Evolutionary conservation across 2,888 invertebrate species (phyloP), one percentile per base, ranked within the genome.

Genomic region (Agrochola macilenta): DNA sequence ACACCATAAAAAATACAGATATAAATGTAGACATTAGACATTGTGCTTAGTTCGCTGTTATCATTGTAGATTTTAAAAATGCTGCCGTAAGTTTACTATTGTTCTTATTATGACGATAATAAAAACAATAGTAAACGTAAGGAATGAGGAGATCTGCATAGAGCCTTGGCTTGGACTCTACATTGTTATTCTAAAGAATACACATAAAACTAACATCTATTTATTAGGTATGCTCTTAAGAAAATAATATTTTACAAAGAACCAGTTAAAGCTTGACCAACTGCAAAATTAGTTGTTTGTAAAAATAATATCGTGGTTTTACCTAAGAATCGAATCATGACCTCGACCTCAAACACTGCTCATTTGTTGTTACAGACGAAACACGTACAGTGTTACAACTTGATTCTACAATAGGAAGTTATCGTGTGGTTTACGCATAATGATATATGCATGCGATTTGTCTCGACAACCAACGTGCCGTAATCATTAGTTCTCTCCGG

Each of bases 401-500:
- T 80, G 84, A 87, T 84, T 71, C 65, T 76, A 84, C 79, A 86
- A 82, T 84, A 87, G 87, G 88, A 84, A 85, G 81, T 78, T 75
- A 72, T 52, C 74, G 63, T 71, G 83, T 74, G 74, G 79, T 79
- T 70, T 73, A 79, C 71, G 75, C 76, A 75, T 78, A 73, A 76
- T 87, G 84, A 87, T 84, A 84, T 82, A 84, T 84, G 83, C 75
- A 80, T 82, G 81, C 83, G 73, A 90, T 90, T 90, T 90, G 89
- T 91, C 90, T 89, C 82, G 82, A 84, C 83, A 83, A 77, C 83
- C 87, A 85, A 86, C 90, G 90, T 90, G 89, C 91, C 88, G 88
- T 91, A 91, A 90, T 91, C 89, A 92, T 92, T 92, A 91, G 90
- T 90, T 91, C 88, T 84, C 78, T 82, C 70, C 57, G 39, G 64